Evolutionary conservation across 2,113 vertebrate genomes (phyloP).

Genomic region (Oreochromis tanganicae): DNA sequence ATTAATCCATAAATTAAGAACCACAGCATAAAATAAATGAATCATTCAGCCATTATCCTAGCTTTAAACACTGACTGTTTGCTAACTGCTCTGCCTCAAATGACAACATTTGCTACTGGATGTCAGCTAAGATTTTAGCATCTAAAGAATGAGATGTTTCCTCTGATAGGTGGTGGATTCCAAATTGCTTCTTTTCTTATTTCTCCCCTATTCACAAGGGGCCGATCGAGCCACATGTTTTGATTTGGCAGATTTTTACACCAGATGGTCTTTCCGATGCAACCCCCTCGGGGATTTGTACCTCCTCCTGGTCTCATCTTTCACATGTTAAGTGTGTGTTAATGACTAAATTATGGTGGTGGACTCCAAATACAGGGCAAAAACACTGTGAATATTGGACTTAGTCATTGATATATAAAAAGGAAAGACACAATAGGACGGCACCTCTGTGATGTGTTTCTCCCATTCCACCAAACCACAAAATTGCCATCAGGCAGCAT

Average conservation of each 20-base stretch:
- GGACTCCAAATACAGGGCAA: background rate
- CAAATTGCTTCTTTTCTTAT: background rate
- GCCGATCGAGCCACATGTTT: background rate
- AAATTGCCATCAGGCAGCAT: background rate
- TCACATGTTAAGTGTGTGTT: background rate
- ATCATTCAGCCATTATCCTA: background rate
- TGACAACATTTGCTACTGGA: background rate
- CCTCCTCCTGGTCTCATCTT: background rate
- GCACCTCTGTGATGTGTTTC: background rate
- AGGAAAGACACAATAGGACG: background rate
- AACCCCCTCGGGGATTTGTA: background rate
- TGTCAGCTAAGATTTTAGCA: background rate
- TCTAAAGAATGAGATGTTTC: background rate
- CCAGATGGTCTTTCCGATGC: background rate
- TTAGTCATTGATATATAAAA: background rate
- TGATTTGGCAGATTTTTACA: background rate
- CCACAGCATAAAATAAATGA: background rate
- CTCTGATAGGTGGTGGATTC: background rate
- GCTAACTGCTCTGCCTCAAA: background rate
- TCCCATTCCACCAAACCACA: background rate
- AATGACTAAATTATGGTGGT: background rate
- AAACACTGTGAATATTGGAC: background rate
- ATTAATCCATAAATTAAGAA: background rate
- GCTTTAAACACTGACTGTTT: background rate
- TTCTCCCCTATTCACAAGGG: background rate